Evolutionary conservation across 2,888 invertebrate genomes (phyloP).

Genomic region (Tiphia femorata): DNA sequence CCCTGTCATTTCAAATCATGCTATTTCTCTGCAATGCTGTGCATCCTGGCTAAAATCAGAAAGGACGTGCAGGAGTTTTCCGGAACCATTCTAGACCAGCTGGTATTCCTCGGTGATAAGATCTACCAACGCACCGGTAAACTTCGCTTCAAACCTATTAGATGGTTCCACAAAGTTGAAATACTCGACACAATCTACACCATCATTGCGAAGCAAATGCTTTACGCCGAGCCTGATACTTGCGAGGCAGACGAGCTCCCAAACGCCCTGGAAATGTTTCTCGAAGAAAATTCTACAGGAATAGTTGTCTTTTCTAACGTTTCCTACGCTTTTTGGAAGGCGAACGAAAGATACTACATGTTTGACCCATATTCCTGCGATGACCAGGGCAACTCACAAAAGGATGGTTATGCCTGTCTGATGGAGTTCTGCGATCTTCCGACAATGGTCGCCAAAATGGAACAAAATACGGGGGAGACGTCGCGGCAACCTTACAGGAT

Average conservation of each 20-base stretch:
- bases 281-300: constrained; percentile 52
- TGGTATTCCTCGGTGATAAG: constrained; percentile 49
- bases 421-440: constrained; percentile 46
- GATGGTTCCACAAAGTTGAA: constrained; percentile 55
- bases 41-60: constrained; percentile 56
- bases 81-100: constrained; percentile 48
- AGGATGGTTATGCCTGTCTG: constrained; percentile 49
- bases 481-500: constrained; percentile 48
- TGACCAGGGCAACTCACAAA: constrained; percentile 40
- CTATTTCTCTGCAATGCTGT: constrained; percentile 55
- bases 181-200: constrained; percentile 49
- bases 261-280: constrained; percentile 35
- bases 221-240: constrained; percentile 54
- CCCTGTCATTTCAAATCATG: constrained; percentile 55
- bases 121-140: constrained; percentile 50
- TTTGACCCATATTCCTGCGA: constrained; percentile 64
- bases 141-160: constrained; percentile 48
- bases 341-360: constrained; percentile 48
- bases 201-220: constrained; percentile 52
- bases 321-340: constrained; percentile 59
- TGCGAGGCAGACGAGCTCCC: constrained; percentile 43
- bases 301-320: constrained; percentile 55
- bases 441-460: constrained; percentile 47
- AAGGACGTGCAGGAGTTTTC: constrained; percentile 44
- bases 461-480: constrained; percentile 42